Base-by-base conservation (phyloP, 2,888 invertebrate species). In the Nephrotoma appendiculata region DNA sequence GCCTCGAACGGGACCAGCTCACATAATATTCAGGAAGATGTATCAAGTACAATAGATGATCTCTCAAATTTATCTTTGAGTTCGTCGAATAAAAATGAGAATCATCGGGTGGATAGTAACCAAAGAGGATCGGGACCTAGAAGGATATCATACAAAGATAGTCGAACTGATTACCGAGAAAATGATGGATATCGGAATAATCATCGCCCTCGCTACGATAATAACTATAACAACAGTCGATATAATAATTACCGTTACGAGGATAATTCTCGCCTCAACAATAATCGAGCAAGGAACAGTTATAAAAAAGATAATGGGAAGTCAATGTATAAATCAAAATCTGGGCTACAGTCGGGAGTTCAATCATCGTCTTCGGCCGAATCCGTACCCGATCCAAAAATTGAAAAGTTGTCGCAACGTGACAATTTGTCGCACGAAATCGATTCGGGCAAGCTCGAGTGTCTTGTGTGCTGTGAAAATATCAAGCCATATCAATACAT, bases 401-500 rank as follows among this genome's bases (percentile, higher is more conserved):
- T 84, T n/a, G 85, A 85, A 85, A 91, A 91, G 87, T 88, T 95
- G 89, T 96, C 95, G n/a, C 97, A 97, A 91, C 93, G 96, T 86
- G 97, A 97, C 90, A 94, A 96, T 86, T 93, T 99, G 31, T 95
- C 95, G 12, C 96, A 97, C 85, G 97, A 98, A 91, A 92, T 99
- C 86, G 95, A 95, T 88, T 94, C 94, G 87, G 96, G 96, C 0
- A 94, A 94, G 0, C 93, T 98, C 87, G 99, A 99, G 91, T 99
- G 99, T 91, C 94, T 98, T 89, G 98, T 99, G 15, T 99, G 99
- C 90, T 98, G 97, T 90, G 98, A 98, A 89, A 93, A 94, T 86
- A 95, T 99, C 52, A 94, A 95, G 88, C 95, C 96, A 88, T 94
- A 93, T 44, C 96, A 98, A 89, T 93, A 95, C 5, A 95, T 97